Evolutionary conservation across 2,888 invertebrate genomes (phyloP).

Genomic region (Zootermopsis nevadensis): DNA sequence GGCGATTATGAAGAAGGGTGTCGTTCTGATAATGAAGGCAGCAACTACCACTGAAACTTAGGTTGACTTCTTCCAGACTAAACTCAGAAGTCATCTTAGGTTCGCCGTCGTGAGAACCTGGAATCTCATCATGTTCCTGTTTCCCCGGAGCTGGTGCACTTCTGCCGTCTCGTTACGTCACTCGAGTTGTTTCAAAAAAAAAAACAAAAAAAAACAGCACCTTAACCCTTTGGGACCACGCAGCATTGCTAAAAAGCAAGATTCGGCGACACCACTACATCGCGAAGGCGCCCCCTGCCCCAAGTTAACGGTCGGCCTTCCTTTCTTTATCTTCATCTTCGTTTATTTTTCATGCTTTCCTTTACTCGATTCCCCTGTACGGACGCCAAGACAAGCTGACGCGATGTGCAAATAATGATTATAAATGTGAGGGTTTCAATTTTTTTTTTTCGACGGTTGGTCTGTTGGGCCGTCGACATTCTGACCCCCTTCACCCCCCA

Average conservation of each 20-base stretch:
- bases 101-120: too few species aligned
- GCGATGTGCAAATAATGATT: slow-evolving; percentile 54
- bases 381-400: slow-evolving; percentile 51
- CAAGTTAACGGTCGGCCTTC: slow-evolving; percentile 40
- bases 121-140: too few species aligned
- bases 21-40: too few species aligned
- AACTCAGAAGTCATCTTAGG: too few species aligned
- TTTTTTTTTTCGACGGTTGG: slow-evolving; percentile 43
- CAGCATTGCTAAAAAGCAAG: not conserved
- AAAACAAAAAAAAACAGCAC: not conserved
- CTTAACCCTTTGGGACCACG: not conserved
- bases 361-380: not conserved
- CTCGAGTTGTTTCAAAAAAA: too few species aligned
- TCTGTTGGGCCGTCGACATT: slow-evolving; percentile 40
- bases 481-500: slow-evolving; percentile 30
- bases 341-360: slow-evolving; percentile 43
- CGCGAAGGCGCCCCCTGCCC: not conserved
- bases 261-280: not conserved
- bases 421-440: slow-evolving; percentile 52
- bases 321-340: slow-evolving; percentile 48
- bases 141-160: too few species aligned
- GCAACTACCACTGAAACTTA: too few species aligned
- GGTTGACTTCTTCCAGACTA: too few species aligned
- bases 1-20: too few species aligned
- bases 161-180: too few species aligned